These are phyloP conservation scores for Pitangus sulphuratus DNA, from an alignment of 2,797 vertebrate genomes.

Conservation along the genomic window DNA sequence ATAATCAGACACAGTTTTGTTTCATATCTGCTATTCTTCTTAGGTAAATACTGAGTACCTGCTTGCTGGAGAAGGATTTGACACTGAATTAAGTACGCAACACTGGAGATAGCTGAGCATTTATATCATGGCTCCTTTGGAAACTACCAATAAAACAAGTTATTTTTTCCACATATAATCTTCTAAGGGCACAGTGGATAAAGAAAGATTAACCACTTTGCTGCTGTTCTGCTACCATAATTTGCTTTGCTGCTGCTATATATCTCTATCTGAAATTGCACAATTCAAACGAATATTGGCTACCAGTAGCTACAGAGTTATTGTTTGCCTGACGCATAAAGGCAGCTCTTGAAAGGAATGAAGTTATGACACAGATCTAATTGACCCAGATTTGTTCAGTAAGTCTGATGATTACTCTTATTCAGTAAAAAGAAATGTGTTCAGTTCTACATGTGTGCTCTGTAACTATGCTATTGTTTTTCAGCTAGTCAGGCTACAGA, in stretches of 20 bases:
- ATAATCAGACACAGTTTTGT: not conserved
- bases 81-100: not conserved
- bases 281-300: not conserved
- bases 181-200: not conserved
- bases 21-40: not conserved
- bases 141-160: not conserved
- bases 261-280: not conserved
- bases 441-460: rapidly evolving
- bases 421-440: not conserved
- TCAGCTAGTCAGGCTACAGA: not conserved
- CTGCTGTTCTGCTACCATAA: not conserved
- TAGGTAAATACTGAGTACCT: not conserved
- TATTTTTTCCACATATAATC: not conserved
- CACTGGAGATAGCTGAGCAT: not conserved
- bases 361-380: not conserved
- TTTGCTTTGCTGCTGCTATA: not conserved
- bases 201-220: not conserved
- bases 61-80: not conserved
- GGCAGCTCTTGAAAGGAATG: not conserved
- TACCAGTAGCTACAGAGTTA: not conserved
- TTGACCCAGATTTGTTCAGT: not conserved
- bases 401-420: not conserved
- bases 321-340: not conserved
- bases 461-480: not conserved
- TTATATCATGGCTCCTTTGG: not conserved